Evolutionary conservation across 2,888 invertebrate species (phyloP).

Genomic region (Miltochrista miniata): DNA sequence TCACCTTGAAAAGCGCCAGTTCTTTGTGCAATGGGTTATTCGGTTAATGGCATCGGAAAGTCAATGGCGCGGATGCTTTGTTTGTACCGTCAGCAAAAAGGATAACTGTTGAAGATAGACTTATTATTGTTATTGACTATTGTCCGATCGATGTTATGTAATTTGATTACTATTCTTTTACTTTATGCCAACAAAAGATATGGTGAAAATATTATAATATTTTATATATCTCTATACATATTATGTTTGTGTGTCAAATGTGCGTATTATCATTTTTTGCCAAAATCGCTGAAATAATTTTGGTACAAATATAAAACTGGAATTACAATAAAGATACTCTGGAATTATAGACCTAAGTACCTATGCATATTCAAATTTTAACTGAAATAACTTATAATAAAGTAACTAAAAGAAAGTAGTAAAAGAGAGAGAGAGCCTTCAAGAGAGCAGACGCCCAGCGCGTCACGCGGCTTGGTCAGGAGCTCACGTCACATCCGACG

Average conservation of each 20-base stretch:
- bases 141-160: not conserved
- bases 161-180: not conserved
- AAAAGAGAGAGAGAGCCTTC: no score
- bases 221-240: not conserved
- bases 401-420: no score
- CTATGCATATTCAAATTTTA: no score
- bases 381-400: no score
- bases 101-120: constrained; percentile 3
- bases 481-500: no score
- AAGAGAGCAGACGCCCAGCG: no score
- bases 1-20: constrained; percentile 82
- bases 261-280: no score
- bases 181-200: not conserved
- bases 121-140: constrained; percentile 5
- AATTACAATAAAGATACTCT: no score
- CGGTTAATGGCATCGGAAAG: constrained; percentile 83
- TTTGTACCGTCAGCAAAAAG: constrained; percentile 61
- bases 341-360: no score
- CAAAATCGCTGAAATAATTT: not conserved
- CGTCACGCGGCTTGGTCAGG: no score
- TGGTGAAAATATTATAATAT: not conserved
- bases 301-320: no score
- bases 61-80: constrained; percentile 79
- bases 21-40: constrained; percentile 85
- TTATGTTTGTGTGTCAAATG: no score